A percentile compares a stretch with the other conserved stretches of the same genome.
Evolutionary conservation across 2,888 invertebrate genomes (phyloP).

Genomic region (Leucania comma): DNA sequence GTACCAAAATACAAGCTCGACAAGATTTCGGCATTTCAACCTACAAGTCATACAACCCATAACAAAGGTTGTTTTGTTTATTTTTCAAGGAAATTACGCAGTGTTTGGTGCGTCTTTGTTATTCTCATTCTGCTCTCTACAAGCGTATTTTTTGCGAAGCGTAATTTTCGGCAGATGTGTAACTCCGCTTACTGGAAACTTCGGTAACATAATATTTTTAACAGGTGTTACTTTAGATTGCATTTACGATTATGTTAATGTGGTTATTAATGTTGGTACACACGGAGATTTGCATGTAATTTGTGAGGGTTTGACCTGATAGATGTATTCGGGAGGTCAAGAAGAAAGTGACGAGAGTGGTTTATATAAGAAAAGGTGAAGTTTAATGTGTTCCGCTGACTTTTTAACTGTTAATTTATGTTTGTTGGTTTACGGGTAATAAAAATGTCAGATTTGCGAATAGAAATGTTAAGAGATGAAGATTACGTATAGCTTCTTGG

Average conservation of each 20-base stretch:
- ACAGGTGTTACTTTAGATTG: slow-evolving; percentile 59
- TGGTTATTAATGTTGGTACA: slow-evolving; percentile 66
- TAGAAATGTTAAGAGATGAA: slow-evolving; percentile 40
- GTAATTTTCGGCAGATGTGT: not conserved
- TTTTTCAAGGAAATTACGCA: not conserved
- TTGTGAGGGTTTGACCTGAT: slow-evolving; percentile 50
- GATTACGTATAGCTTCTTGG: slow-evolving; percentile 1
- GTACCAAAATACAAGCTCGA: not conserved
- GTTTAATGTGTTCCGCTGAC: slow-evolving; percentile 46
- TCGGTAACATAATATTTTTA: slow-evolving; percentile 43
- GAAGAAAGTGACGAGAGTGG: slow-evolving; percentile 56
- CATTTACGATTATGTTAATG: slow-evolving; percentile 69
- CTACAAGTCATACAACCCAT: not conserved
- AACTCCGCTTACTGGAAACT: slow-evolving; percentile 4
- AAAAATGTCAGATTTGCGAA: slow-evolving; percentile 52
- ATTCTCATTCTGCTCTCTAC: too few relatives aligned
- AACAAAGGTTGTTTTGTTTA: not conserved
- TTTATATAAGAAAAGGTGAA: slow-evolving; percentile 57
- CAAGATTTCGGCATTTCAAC: not conserved
- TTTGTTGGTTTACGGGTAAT: slow-evolving; percentile 43
- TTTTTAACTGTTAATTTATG: slow-evolving; percentile 49
- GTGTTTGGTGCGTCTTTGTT: too few relatives aligned
- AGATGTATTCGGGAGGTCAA: slow-evolving; percentile 44
- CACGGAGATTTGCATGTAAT: slow-evolving; percentile 61
- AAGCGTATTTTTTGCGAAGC: not conserved